Base-by-base conservation (phyloP, 1,140 invertebrate genomes). In the Drosophila nebulosa region DNA sequence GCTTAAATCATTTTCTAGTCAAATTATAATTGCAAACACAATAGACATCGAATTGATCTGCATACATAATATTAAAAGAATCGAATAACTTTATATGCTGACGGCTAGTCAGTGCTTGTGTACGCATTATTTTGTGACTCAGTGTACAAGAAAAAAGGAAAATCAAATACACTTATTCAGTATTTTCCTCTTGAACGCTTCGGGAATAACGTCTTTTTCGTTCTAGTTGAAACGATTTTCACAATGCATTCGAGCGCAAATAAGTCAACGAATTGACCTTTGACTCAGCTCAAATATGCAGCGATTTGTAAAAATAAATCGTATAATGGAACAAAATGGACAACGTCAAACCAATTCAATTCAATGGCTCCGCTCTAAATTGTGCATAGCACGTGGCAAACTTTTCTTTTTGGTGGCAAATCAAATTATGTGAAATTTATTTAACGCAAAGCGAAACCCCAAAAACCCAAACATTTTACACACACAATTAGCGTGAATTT, bases 271-370 rank as follows among this genome's bases (percentile, higher is more conserved):
- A 18, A 55, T 27, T 55, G 52, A 55, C 52, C 52, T 55, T 32
- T 55, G 50, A 26, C 18, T 26, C 22, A 52, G 22, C 21, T n/a
- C n/a, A 12, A 26, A 52, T 52, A 52, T 52, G 52, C 52, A 55
- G 9, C 52, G 52, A 55, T 55, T 55, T 55, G 52, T 30, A 30
- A 55, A 55, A 55, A 55, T 55, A 55, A 55, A 32, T 55, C 52
- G 52, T 55, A 55, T 16, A 55, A 55, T 55, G 26, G 26, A 30
- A 46, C 39, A 32, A 55, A 14, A 55, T 30, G 26, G 22, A 55
- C 26, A 55, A 55, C 14, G 14, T 3, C n/a, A 9, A 30, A 18
- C 27, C 14, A 32, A 46, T 46, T 16, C 39, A 18, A 21, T 46
- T 46, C 16, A 46, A 18, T 46, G 39, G 39, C 9, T 46, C 21